phyloP scores from a whole-genome alignment of 2,888 invertebrate species.

The Liodrosophila aerea region DNA sequence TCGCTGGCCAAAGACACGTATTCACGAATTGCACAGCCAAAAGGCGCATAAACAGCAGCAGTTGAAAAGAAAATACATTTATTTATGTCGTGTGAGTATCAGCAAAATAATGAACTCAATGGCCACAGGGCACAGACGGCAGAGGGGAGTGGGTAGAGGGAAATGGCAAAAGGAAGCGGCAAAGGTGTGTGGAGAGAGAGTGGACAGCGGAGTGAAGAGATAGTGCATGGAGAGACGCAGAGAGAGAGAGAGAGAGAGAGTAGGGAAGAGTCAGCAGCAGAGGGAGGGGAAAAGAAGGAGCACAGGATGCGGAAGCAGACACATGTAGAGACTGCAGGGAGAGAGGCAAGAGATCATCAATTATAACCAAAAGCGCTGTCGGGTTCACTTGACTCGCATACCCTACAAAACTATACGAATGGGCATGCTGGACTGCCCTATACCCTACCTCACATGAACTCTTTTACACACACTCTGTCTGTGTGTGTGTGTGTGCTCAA shows the following conservation, averaged over 20 bases:
- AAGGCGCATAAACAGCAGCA: constrained; percentile 35
- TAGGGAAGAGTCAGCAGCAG: no score
- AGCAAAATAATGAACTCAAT: constrained; percentile 47
- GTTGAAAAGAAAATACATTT: constrained; percentile 35
- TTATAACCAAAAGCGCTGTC: no score
- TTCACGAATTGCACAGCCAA: constrained; percentile 42
- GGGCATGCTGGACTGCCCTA: no score
- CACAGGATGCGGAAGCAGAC: no score
- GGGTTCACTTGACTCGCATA: no score
- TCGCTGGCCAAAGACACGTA: constrained; percentile 41
- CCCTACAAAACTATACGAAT: no score
- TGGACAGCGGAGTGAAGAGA: no score
- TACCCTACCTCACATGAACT: no score
- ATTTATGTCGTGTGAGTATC: constrained; percentile 42
- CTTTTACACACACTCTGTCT: constrained; percentile 1
- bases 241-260: neutral
- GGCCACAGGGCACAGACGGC: constrained; percentile 12
- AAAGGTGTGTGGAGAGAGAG: neutral
- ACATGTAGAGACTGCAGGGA: no score
- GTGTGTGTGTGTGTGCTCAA: constrained; percentile 16
- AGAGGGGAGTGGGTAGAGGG: constrained; percentile 5
- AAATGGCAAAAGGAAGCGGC: neutral
- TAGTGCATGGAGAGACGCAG: neutral
- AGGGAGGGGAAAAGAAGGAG: no score
- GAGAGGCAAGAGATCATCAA: no score